Conservation (phyloP, 2,797 vertebrate genomes). For the Apogon talboti region DNA sequence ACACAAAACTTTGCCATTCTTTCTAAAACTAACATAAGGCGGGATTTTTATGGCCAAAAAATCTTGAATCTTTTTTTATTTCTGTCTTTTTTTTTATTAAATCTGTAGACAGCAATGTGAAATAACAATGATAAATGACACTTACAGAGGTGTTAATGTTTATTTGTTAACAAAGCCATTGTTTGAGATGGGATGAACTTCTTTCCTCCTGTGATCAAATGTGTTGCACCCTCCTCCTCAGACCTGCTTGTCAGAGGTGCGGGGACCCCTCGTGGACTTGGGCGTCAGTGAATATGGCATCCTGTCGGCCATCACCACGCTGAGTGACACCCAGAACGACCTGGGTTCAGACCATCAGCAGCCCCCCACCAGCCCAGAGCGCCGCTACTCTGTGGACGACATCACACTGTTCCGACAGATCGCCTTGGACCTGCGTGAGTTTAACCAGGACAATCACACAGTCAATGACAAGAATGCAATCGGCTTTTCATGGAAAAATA, state of each 20-base stretch:
- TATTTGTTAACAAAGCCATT: too few relatives aligned
- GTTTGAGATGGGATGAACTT: not conserved
- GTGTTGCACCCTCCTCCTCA: slow-evolving; percentile 31
- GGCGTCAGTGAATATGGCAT: slow-evolving; percentile 84
- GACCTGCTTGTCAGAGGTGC: slow-evolving; percentile 78
- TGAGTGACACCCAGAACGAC: slow-evolving; percentile 76
- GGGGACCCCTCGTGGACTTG: slow-evolving; percentile 77
- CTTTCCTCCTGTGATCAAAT: not conserved
- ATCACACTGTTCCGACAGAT: slow-evolving; percentile 81
- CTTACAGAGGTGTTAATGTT: too few relatives aligned
- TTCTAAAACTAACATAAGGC: too few relatives aligned
- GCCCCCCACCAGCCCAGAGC: slow-evolving; percentile 26
- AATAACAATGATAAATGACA: too few relatives aligned
- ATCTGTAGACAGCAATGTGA: too few relatives aligned
- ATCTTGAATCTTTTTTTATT: too few relatives aligned
- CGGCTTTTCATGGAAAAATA: too few relatives aligned
- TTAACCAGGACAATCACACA: too few relatives aligned
- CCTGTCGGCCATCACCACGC: slow-evolving; percentile 76
- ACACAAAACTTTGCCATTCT: too few relatives aligned
- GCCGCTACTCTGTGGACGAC: slow-evolving; percentile 60
- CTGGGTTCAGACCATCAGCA: slow-evolving; percentile 48
- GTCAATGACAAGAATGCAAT: too few relatives aligned
- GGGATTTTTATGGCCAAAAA: too few relatives aligned
- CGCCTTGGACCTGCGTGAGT: slow-evolving; percentile 82
- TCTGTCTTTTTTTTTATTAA: too few relatives aligned